Base-by-base conservation (phyloP, 2,113 vertebrate species). In the Cyanoramphus novaezelandiae region DNA sequence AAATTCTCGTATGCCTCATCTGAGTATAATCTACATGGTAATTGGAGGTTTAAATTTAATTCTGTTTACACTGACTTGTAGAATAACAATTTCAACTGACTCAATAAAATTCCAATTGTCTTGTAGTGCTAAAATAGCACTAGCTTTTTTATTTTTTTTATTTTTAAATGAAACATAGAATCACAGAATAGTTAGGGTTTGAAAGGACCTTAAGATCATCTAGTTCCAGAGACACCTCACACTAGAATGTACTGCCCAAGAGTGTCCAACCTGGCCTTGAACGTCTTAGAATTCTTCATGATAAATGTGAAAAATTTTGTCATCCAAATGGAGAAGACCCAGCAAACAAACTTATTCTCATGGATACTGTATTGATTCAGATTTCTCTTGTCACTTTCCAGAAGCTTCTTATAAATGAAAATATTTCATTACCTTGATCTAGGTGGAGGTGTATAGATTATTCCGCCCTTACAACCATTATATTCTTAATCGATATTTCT, bases 31-130 rank as follows among this genome's bases (percentile, higher is more conserved):
- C 76, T 92, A 43, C 86, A 62, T 69, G 64, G 86, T 92, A 93
- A 95, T 93, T 93, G 72, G 69, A 69, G 59, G 44, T 83, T 93
- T 92, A 89, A 96, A 90, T 90, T 88, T 65, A 74, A 83, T 44
- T 83, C 82, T 79, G 41, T 72, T 95, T 92, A 88, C 29, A 62
- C 7, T 88, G 46, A 39, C 69, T 92, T 90, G 79, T 72, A 70
- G 49, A 80, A 63, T 82, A 84, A 84, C 52, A 74, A 31, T 89
- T 88, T 75, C 47, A 92, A 33, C 59, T 74, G 44, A 9, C 16
- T 86, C 50, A 92, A 72, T 90, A 87, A 82, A 94, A 86, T 76
- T 13, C 69, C 20, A 33, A 6, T 74, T 70, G 4, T 83, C 94
- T 74, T 29, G 31, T n/a, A 59, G 47, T 80, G 46, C 69, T 71